phyloP scores from a whole-genome alignment of 2,888 invertebrate genomes.

The Dromius quadrimaculatus region DNA sequence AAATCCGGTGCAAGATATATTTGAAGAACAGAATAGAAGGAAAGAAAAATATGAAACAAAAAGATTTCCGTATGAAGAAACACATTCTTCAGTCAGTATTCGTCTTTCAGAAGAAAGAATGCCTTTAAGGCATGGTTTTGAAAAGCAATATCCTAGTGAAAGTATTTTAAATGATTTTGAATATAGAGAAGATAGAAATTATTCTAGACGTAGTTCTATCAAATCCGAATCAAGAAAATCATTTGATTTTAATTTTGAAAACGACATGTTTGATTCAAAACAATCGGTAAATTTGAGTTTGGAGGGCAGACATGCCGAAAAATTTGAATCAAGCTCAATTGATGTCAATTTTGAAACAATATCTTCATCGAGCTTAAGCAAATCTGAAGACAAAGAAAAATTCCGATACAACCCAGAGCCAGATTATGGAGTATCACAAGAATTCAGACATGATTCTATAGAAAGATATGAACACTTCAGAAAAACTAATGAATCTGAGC shows the following conservation, averaged over 20 bases:
- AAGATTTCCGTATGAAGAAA: constrained; percentile 5
- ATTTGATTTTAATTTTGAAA: neutral
- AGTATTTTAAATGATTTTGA: too few species aligned
- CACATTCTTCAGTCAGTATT: neutral
- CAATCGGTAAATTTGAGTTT: too few species aligned
- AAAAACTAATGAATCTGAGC: neutral
- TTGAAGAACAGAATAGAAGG: constrained; percentile 34
- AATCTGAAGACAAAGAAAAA: constrained; percentile 21
- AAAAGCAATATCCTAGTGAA: too few species aligned
- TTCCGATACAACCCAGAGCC: neutral
- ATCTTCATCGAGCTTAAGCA: neutral
- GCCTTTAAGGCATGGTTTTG: neutral
- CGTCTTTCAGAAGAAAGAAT: neutral
- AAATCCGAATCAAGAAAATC: neutral
- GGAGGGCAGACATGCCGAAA: too few species aligned
- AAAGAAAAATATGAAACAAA: constrained; percentile 30
- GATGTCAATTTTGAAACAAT: neutral
- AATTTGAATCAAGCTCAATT: too few species aligned
- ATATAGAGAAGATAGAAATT: too few species aligned
- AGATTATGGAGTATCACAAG: neutral
- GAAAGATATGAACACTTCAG: neutral
- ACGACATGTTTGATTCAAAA: too few species aligned
- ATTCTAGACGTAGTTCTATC: too few species aligned
- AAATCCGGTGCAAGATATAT: constrained; percentile 50
- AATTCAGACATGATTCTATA: neutral